phyloP scores from a whole-genome alignment of 2,797 vertebrate genomes.

The Adrianichthys oophorus region DNA sequence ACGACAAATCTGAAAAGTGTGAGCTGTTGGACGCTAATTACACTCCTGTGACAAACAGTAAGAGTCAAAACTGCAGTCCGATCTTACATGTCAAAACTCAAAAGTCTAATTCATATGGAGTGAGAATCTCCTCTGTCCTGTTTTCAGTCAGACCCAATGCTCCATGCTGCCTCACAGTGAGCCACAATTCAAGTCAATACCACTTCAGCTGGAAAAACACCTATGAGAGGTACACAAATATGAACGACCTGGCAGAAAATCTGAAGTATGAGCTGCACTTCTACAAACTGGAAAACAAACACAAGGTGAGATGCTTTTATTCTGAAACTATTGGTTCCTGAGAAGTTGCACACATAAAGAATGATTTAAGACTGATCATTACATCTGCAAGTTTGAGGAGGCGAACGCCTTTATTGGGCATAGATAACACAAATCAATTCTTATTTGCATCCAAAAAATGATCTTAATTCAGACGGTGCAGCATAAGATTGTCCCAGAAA shows the following conservation, averaged over 20 bases:
- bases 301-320: constrained; percentile 32
- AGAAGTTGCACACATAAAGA: background rate
- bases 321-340: background rate
- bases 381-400: background rate
- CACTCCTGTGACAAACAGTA: constrained; percentile 39
- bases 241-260: rapidly evolving
- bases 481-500: background rate
- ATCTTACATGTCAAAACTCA: background rate
- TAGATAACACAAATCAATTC: background rate
- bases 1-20: constrained; percentile 15
- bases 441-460: background rate
- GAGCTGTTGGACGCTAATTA: constrained; percentile 20
- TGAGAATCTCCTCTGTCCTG: constrained; percentile 3
- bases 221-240: constrained; percentile 14
- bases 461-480: constrained; percentile 26
- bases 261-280: constrained; percentile 64
- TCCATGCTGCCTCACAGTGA: constrained; percentile 60
- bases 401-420: background rate
- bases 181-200: constrained; percentile 31
- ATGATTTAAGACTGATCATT: background rate
- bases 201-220: constrained; percentile 72
- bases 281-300: constrained; percentile 26
- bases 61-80: constrained; percentile 13
- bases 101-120: too few species aligned
- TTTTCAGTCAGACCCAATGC: constrained; percentile 68